phyloP scores from a whole-genome alignment of 2,888 invertebrate species.

The Parnassius glacialis region DNA sequence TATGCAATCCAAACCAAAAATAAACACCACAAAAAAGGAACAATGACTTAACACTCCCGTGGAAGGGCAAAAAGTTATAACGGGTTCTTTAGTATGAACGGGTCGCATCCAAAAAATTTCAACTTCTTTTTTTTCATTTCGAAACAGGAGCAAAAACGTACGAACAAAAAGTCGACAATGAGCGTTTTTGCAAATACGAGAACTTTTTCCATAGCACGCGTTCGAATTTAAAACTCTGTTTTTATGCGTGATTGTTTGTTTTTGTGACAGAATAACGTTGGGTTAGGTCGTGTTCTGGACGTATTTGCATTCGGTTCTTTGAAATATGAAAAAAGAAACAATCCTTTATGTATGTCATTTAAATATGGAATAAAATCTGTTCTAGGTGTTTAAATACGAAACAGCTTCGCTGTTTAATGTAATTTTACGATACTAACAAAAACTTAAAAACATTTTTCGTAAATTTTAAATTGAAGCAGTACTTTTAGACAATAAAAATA shows the following conservation, averaged over 20 bases:
- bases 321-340: conserved; percentile 16
- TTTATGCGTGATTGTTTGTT: conserved; percentile 49
- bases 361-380: too few relatives aligned
- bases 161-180: conserved; percentile 62
- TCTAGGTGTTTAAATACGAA: too few relatives aligned
- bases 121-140: conserved; percentile 47
- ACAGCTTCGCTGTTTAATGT: too few relatives aligned
- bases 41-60: conserved; percentile 43
- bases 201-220: conserved; percentile 74
- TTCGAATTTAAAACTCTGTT: conserved; percentile 63
- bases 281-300: conserved; percentile 39
- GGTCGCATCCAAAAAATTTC: conserved; percentile 45
- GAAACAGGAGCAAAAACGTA: conserved; percentile 66
- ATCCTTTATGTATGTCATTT: conserved; percentile 11
- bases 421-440: too few relatives aligned
- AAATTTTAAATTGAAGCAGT: too few relatives aligned
- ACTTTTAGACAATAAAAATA: too few relatives aligned
- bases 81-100: conserved; percentile 58
- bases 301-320: conserved; percentile 31
- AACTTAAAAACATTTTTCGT: too few relatives aligned
- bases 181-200: conserved; percentile 72
- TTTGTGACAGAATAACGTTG: conserved; percentile 51
- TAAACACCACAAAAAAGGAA: conserved; percentile 45
- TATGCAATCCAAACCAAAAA: conserved; percentile 54
- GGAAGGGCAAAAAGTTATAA: conserved; percentile 66